A percentile compares a stretch with the other conserved stretches of the same genome.
Conservation (phyloP, 1,140 invertebrate species). For the Kradibia gibbosae region DNA sequence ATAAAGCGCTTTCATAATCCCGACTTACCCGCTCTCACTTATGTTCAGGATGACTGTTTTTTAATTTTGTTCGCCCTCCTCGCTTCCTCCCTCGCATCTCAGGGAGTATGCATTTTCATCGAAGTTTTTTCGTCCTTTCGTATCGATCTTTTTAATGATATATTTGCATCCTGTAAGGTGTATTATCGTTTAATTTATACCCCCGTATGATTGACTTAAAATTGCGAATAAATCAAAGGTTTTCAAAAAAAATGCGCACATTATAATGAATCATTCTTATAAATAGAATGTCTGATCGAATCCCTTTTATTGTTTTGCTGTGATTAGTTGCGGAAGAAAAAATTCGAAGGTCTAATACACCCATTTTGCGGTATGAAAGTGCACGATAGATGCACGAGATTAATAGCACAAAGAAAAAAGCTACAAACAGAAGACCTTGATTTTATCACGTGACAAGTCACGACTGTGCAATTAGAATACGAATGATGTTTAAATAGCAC, state of each 20-base stretch:
- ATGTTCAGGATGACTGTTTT: neutral
- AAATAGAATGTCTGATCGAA: constrained; percentile 44
- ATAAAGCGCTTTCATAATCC: neutral
- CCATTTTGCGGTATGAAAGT: constrained; percentile 43
- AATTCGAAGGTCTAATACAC: constrained; percentile 42
- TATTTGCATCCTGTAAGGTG: neutral
- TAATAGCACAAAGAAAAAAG: constrained; percentile 36
- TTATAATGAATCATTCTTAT: constrained; percentile 43
- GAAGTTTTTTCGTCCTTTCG: neutral
- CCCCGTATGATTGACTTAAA: constrained; percentile 6
- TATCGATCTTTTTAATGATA: too few species aligned
- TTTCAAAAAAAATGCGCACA: neutral
- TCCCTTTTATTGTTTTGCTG: constrained; percentile 48
- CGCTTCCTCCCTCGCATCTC: neutral
- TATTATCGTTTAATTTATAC: constrained; percentile 35
- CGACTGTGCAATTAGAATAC: constrained; percentile 48
- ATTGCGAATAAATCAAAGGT: constrained; percentile 39
- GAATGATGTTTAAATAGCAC: constrained; percentile 41
- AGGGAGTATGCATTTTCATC: neutral
- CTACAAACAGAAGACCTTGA: constrained; percentile 46
- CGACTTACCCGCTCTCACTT: neutral
- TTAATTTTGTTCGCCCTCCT: neutral
- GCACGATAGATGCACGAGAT: constrained; percentile 39
- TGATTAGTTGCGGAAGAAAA: constrained; percentile 21
- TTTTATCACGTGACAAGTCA: constrained; percentile 52